These are phyloP conservation scores for Trogon melanurus DNA, from an alignment of 2,113 vertebrate genomes.

Conservation along the genomic window DNA sequence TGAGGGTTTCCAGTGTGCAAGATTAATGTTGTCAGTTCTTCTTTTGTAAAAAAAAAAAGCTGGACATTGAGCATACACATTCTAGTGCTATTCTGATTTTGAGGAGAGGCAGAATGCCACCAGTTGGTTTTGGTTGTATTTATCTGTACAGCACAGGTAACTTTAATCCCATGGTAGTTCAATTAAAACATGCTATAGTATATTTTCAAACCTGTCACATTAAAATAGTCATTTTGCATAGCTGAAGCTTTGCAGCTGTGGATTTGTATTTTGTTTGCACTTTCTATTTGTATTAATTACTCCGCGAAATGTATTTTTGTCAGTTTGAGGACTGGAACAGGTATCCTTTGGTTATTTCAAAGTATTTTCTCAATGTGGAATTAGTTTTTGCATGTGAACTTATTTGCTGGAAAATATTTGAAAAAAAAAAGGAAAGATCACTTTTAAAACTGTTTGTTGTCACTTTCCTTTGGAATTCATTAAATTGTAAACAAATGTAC, in stretches of 20 bases:
- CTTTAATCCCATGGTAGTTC: neutral
- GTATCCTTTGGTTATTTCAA: slow-evolving; percentile 13
- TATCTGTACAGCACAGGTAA: slow-evolving; percentile 26
- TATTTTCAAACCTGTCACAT: slow-evolving; percentile 22
- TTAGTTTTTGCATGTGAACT: slow-evolving; percentile 44
- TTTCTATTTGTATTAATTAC: neutral
- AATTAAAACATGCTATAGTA: neutral
- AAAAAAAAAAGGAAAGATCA: neutral
- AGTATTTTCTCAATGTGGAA: slow-evolving; percentile 4
- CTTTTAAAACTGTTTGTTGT: neutral
- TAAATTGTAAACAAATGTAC: neutral
- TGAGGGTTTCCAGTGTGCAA: slow-evolving; percentile 5
- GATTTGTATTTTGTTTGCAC: slow-evolving; percentile 51
- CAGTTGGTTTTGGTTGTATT: neutral
- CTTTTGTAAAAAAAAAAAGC: slow-evolving; percentile 3
- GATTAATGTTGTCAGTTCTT: slow-evolving; percentile 26
- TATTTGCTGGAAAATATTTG: slow-evolving; percentile 17
- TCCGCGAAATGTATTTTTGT: slow-evolving; percentile 51
- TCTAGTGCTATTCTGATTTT: neutral
- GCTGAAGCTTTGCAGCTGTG: slow-evolving; percentile 24
- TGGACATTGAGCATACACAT: neutral
- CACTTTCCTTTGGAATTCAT: slow-evolving; percentile 27
- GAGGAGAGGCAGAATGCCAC: slow-evolving; percentile 12
- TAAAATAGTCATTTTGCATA: neutral
- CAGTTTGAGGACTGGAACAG: neutral